phyloP scores from a whole-genome alignment of 2,797 vertebrate species.

The Selene dorsalis region DNA sequence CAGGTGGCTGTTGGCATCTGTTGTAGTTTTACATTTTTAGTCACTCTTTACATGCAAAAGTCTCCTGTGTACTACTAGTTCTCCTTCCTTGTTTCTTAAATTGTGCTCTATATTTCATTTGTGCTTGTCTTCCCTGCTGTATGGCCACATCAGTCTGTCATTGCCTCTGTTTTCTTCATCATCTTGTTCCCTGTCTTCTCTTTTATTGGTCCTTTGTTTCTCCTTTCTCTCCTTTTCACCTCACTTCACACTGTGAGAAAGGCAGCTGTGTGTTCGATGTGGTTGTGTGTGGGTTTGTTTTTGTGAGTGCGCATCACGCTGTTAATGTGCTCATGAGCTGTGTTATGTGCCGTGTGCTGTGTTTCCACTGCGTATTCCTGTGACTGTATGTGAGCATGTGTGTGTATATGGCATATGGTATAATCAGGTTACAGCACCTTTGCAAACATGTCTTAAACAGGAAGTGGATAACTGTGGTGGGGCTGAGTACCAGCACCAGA shows the following conservation, averaged over 20 bases:
- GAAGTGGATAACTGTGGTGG: conserved; percentile 54
- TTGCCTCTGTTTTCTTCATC: not conserved
- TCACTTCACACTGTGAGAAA: conserved; percentile 27
- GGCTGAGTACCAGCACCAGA: conserved; percentile 33
- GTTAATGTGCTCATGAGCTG: conserved; percentile 38
- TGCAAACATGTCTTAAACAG: conserved; percentile 50
- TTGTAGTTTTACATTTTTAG: conserved; percentile 22
- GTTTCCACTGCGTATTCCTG: conserved; percentile 23
- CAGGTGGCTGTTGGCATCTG: conserved; percentile 33
- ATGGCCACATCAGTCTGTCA: not conserved
- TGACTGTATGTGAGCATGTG: conserved; percentile 12
- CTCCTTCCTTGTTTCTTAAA: not conserved
- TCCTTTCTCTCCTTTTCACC: conserved; percentile 5
- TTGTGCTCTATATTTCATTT: not conserved
- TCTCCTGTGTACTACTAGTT: not conserved
- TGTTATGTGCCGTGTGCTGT: conserved; percentile 34
- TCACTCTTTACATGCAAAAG: not conserved
- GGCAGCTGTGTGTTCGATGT: conserved; percentile 58
- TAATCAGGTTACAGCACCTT: conserved; percentile 51
- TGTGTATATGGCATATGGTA: conserved; percentile 35
- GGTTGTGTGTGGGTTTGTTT: conserved; percentile 48
- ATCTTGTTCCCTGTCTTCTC: not conserved
- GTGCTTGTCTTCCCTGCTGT: not conserved
- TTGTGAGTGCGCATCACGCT: conserved; percentile 19
- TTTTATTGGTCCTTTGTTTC: conserved; percentile 1